Evolutionary conservation across 2,888 invertebrate species (phyloP), one percentile per base, ranked within the genome.

Genomic region (Ichneumon xanthorius): DNA sequence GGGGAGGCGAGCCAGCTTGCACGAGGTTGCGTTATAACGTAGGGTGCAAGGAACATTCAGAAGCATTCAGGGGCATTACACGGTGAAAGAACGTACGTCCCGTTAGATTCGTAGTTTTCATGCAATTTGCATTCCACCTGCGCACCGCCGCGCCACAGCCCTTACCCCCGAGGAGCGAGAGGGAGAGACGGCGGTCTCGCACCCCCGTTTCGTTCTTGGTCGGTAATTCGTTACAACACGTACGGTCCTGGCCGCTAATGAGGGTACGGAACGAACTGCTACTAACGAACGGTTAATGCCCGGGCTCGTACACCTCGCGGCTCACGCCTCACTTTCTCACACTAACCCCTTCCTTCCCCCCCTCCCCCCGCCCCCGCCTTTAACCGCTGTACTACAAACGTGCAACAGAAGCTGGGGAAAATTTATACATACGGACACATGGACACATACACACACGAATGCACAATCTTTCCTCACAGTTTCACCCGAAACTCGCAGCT

Each of bases 271-370:
- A 86, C 89, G 87, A 89, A 88, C 88, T 88, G 85, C 87, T 88
- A 88, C 92, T 91, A 91, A 92, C 91, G 92, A 92, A 92, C 91
- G 91, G 91, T 92, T 92, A 91, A 92, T 91, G 91, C 90, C 80
- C 85, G 72, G 85, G 81, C 82, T 83, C 80, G 83, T 80, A 79
- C 75, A 80, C 78, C 76, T 76, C 78, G 71, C 81, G 78, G 71
- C 85, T 80, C 80, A 67, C 63, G 65, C 65, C 79, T 33, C 58
- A n/a, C 63, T 37, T 63, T 67, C 65, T 33, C 50, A 19, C 58
- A 55, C 48, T n/a, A 22, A 40, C 40, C 40, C 40, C 11, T 11
- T 11, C 45, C 63, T 22, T 50, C 48, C 68, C 50, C 75, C 22
- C 19, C 2, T 3, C 3, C 2, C 26, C 26, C 19, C 45, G n/a